Conservation (phyloP, 2,797 vertebrate species). For the Urocyon cinereoargenteus region DNA sequence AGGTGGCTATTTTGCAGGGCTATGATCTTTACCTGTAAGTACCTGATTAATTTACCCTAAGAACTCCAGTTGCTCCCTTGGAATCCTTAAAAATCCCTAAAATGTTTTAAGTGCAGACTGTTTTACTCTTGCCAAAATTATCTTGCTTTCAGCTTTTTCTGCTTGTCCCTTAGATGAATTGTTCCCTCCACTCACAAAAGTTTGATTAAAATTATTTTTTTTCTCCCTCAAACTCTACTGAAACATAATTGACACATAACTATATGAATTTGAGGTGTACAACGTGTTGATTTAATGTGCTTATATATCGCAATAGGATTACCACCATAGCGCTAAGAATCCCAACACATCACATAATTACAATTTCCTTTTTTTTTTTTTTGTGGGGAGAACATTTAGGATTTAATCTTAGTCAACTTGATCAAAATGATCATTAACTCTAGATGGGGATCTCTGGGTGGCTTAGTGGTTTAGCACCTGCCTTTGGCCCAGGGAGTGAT, state of each 20-base stretch:
- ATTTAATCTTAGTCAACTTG: not conserved
- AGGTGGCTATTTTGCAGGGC: not conserved
- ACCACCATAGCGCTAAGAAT: not conserved
- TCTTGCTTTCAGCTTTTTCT: not conserved
- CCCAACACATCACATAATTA: not conserved
- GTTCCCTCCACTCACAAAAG: not conserved
- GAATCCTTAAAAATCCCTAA: not conserved
- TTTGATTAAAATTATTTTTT: not conserved
- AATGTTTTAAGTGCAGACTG: not conserved
- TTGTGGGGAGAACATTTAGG: not conserved
- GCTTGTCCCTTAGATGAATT: not conserved
- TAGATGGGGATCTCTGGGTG: too few relatives aligned
- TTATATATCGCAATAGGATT: not conserved
- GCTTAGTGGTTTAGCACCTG: too few relatives aligned
- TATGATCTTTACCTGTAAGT: not conserved
- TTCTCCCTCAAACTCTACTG: not conserved
- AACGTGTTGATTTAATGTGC: not conserved
- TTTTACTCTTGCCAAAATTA: slow-evolving; percentile 25
- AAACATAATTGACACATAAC: not conserved
- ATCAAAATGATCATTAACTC: slow-evolving; percentile 11
- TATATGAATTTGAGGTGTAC: not conserved
- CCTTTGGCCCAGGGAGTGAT: too few relatives aligned
- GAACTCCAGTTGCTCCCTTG: not conserved
- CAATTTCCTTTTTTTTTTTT: not conserved
- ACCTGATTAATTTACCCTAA: not conserved